phyloP scores from a whole-genome alignment of 2,888 invertebrate species.

The Graphium colonna region DNA sequence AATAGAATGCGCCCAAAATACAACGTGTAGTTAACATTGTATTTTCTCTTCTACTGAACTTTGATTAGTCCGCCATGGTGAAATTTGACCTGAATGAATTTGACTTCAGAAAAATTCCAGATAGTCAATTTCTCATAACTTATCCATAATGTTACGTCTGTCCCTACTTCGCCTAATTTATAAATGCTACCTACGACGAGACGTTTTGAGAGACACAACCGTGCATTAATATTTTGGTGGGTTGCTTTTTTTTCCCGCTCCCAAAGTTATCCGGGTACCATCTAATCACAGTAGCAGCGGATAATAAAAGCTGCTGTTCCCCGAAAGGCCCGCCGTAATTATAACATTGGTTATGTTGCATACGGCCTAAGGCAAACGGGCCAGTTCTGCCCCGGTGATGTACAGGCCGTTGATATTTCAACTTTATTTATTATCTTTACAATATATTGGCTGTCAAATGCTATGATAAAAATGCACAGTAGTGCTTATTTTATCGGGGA shows the following conservation, averaged over 20 bases:
- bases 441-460: too few species aligned
- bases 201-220: slow-evolving; percentile 15
- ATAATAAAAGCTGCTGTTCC: slow-evolving; percentile 52
- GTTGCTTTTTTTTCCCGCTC: slow-evolving; percentile 35
- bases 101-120: too few species aligned
- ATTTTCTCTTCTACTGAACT: too few species aligned
- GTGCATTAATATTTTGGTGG: slow-evolving; percentile 19
- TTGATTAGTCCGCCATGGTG: too few species aligned
- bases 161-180: too few species aligned
- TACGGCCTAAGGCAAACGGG: slow-evolving; percentile 42
- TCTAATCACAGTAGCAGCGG: slow-evolving; percentile 70
- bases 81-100: too few species aligned
- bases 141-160: too few species aligned
- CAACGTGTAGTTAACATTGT: too few species aligned
- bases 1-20: too few species aligned
- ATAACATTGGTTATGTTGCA: slow-evolving; percentile 42
- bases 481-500: too few species aligned
- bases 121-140: too few species aligned
- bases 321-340: slow-evolving; percentile 58
- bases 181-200: background rate
- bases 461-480: too few species aligned
- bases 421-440: slow-evolving; percentile 5
- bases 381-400: slow-evolving; percentile 10
- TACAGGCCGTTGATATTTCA: slow-evolving; percentile 20
- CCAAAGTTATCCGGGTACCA: slow-evolving; percentile 55